These are phyloP conservation scores for Rhopilema esculentum DNA, from an alignment of 30 jellyfish, hydroid and myxozoan genomes.

Conservation along the genomic window DNA sequence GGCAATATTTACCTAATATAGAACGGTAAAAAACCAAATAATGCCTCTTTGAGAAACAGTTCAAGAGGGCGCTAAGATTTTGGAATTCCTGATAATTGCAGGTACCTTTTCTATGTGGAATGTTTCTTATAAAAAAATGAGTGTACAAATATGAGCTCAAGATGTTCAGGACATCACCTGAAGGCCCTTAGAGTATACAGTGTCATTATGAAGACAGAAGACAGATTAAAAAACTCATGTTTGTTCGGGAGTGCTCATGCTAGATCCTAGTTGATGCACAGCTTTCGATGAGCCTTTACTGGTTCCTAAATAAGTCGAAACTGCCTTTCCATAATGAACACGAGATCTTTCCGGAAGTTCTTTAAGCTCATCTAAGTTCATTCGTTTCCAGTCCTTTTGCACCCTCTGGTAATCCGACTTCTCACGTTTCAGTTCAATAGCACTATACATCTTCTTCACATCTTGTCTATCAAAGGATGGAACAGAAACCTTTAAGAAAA, in stretches of 20 bases:
- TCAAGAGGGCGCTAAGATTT: too few relatives aligned
- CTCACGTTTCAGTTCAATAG: conserved; percentile 30
- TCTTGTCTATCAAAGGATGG: conserved; percentile 47
- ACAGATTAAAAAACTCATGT: not conserved
- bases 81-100: too few relatives aligned
- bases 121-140: too few relatives aligned
- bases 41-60: too few relatives aligned
- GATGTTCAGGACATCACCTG: too few relatives aligned
- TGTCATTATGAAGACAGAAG: not conserved
- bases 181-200: too few relatives aligned
- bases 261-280: not conserved
- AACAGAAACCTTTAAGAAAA: too few relatives aligned
- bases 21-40: too few relatives aligned
- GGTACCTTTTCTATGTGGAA: too few relatives aligned
- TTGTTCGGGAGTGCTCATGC: not conserved
- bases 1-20: too few relatives aligned
- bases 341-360: conserved; percentile 74
- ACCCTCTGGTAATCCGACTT: conserved; percentile 64
- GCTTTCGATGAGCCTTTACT: conserved; percentile 73
- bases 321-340: conserved; percentile 62
- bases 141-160: too few relatives aligned
- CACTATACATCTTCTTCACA: conserved; percentile 45
- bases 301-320: conserved; percentile 66
- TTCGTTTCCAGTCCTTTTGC: conserved; percentile 75
- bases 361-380: conserved; percentile 66